Conservation (phyloP, 2,113 vertebrate genomes). For the Indicator indicator region DNA sequence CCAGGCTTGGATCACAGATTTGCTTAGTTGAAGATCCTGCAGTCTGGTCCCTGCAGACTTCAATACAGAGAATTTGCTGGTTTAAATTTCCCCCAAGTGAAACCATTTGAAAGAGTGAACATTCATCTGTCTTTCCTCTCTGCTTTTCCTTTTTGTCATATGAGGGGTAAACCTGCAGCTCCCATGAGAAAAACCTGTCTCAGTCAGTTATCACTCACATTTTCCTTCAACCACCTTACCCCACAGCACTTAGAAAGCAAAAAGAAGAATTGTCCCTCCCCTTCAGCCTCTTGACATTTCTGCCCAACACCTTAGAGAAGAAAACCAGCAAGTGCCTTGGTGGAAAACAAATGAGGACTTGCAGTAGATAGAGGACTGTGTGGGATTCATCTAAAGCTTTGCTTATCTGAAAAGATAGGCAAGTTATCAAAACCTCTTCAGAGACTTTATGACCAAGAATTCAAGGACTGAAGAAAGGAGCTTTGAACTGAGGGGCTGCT, state of each 20-base stretch:
- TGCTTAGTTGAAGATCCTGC: background rate
- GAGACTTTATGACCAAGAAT: slow-evolving; percentile 52
- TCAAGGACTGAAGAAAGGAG: slow-evolving; percentile 54
- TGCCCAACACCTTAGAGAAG: slow-evolving; percentile 66
- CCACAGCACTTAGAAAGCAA: slow-evolving; percentile 25
- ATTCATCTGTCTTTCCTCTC: background rate
- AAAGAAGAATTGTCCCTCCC: background rate
- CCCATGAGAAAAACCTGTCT: slow-evolving; percentile 45
- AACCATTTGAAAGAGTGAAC: background rate
- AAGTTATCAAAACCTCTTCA: slow-evolving; percentile 67
- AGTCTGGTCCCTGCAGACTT: background rate
- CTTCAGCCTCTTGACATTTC: slow-evolving; percentile 66
- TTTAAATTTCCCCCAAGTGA: background rate
- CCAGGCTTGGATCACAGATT: background rate
- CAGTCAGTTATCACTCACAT: slow-evolving; percentile 15
- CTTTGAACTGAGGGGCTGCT: slow-evolving; percentile 50
- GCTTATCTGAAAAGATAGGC: slow-evolving; percentile 62
- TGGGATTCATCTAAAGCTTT: slow-evolving; percentile 61
- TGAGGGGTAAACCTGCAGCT: background rate
- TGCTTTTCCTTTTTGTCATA: background rate
- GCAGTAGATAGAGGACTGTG: slow-evolving; percentile 38
- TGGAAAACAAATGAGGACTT: slow-evolving; percentile 66
- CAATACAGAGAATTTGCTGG: background rate
- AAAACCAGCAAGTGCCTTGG: slow-evolving; percentile 51
- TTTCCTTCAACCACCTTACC: slow-evolving; percentile 13